Evolutionary conservation across 2,113 vertebrate genomes (phyloP), one percentile per base, ranked within the genome.

Genomic region (Hippocampus guttulatus): DNA sequence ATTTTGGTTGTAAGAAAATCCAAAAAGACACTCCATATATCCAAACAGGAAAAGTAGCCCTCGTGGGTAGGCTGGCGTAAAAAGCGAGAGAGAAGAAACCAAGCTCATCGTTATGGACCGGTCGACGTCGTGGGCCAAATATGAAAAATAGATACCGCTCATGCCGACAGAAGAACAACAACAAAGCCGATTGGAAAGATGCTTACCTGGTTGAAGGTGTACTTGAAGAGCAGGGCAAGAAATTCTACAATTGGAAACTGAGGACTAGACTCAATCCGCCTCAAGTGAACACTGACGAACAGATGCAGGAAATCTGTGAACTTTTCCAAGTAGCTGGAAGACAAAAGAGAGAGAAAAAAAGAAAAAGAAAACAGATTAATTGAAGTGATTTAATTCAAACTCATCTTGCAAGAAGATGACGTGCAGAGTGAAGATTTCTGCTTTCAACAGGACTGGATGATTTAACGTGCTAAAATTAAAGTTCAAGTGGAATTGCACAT

Each of bases 181-280:
- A 47, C 57, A 40, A 8, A 27, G 8, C 47, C 33, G 8, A 25
- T 64, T 27, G 38, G 43, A 51, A 15, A 64, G 0, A 27, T 64
- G 8, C n/a, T 73, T 95, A 99, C 97, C 96, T 99, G 97, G 89
- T 98, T 96, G 85, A 99, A 99, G 3, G 97, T 99, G 84, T 97
- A 99, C 81, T 98, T 98, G 91, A 98, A 99, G 79, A 99, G 85
- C 74, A 99, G 92, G 1, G 93, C 92, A 85, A 99, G 90, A 89
- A 99, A 98, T 79, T 99, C 96, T 69, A 99, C 96, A 63, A 98
- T 95, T 0, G 97, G 97, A 84, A 99, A 98, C 87, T 96, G 96
- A 75, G 94, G 94, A 78, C 96, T 98, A 74, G 96, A 98, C 64
- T 99, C 97, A 0, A 99, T 98, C 80, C 97, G 92, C 74, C 97